These are phyloP conservation scores for Paedocypris micromegethes DNA, from an alignment of 2,797 vertebrate species.

Conservation along the genomic window DNA sequence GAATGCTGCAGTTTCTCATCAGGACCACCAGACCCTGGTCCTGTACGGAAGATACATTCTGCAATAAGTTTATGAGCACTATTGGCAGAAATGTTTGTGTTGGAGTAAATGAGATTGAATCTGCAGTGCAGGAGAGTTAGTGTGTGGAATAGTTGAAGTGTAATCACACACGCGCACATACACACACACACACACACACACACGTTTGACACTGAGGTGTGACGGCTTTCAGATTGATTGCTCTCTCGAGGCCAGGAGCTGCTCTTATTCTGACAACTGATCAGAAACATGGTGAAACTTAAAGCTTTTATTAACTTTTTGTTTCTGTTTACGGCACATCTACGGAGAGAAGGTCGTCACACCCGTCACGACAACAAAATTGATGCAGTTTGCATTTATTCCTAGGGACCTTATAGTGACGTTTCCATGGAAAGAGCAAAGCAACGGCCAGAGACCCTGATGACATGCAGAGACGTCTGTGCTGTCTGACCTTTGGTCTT, in stretches of 20 bases:
- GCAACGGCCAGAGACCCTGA: conserved; percentile 38
- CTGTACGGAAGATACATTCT: background rate
- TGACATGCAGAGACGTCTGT: conserved; percentile 28
- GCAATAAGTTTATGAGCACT: conserved; percentile 23
- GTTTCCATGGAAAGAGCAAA: conserved; percentile 39
- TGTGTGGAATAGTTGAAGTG: conserved; percentile 33
- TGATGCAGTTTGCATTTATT: conserved; percentile 7
- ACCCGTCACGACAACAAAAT: background rate
- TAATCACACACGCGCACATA: conserved; percentile 30
- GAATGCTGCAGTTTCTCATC: conserved; percentile 6
- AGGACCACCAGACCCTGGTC: background rate
- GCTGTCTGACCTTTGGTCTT: conserved; percentile 38
- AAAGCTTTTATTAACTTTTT: no score
- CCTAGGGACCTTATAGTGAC: conserved; percentile 6
- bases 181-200: conserved; percentile 18
- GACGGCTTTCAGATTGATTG: conserved; percentile 74
- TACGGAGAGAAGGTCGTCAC: conserved; percentile 18
- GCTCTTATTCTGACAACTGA: conserved; percentile 44
- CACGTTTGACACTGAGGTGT: conserved; percentile 36
- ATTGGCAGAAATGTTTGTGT: conserved; percentile 16
- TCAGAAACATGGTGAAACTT: conserved; percentile 37
- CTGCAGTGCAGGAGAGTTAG: conserved; percentile 14
- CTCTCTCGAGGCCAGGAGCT: conserved; percentile 61
- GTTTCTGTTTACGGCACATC: no score
- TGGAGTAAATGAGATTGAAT: conserved; percentile 13